Base-by-base conservation (phyloP, 2,888 invertebrate genomes). In the Hypena proboscidalis region DNA sequence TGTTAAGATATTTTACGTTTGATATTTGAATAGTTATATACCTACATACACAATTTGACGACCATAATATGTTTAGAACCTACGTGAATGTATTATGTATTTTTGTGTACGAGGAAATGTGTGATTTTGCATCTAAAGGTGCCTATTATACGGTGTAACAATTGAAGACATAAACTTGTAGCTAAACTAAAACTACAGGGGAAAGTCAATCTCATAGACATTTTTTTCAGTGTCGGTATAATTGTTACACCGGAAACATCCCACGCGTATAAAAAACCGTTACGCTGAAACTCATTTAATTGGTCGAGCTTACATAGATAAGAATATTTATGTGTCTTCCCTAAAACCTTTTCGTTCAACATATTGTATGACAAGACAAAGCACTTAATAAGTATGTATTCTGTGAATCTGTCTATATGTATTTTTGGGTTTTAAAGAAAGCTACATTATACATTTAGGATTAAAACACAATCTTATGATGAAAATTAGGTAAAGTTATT, bases 321-420 rank as follows among this genome's bases (percentile, higher is more conserved):
- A 74, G 58, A 58, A 67, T 65, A 66, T 58, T 64, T 74, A 67
- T 67, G 60, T 67, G 73, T 75, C 73, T 71, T 75, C 73, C 73
- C 69, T 46, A 35, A 50, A 47, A 48, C 42, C 29, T 52, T 63
- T 67, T 51, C 31, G 38, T 56, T 53, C 42, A 47, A 56, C 4
- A 46, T 49, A 45, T 45, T 30, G 10, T 39, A 46, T 40, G 26
- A 39, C 23, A 38, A 43, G 26, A 39, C 23, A 38, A 43, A 19
- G 15, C 29, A 32, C 15, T 20, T 27, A 11, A 7, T 25, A 11
- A 17, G 15, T 9, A n/a, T 21, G 22, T 30, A 6, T 14, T 38
- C 21, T 26, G 31, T 42, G 17, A n/a, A 37, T 30, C 61, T 35
- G 54, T 45, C 29, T 26, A 32, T 17, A 30, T 11, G 34, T 29